Percentiles rank a stretch among this genome's conserved stretches.
phyloP scores from a whole-genome alignment of 2,797 vertebrate species.

The Notolepis coatsorum region DNA sequence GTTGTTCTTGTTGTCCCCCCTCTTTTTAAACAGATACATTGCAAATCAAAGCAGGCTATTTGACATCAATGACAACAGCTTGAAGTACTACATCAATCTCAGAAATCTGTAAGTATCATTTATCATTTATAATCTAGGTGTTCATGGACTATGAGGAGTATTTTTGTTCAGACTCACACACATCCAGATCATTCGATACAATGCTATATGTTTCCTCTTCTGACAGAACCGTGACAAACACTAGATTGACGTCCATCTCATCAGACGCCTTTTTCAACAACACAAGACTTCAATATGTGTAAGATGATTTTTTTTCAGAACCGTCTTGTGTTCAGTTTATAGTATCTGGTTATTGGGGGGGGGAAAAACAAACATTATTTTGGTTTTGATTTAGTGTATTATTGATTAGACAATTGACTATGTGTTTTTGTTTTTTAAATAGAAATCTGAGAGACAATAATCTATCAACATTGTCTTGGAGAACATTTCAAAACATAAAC shows the following conservation, averaged over 20 bases:
- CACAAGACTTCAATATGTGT: conserved; percentile 93
- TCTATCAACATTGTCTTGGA: conserved; percentile 92
- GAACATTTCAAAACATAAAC: conserved; percentile 91
- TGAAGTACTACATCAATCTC: conserved; percentile 93
- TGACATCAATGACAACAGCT: conserved; percentile 90
- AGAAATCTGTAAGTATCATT: conserved; percentile 92
- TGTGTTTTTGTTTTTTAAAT: conserved; percentile 23
- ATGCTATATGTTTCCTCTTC: conserved; percentile 39
- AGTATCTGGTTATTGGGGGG: neutral
- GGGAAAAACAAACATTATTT: neutral
- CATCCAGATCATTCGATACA: neutral
- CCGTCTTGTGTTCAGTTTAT: neutral
- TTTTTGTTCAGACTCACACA: neutral
- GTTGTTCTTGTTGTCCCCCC: too few species aligned
- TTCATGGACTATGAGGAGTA: neutral
- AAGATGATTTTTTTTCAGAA: conserved; percentile 69
- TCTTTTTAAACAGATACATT: conserved; percentile 85
- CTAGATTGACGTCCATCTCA: conserved; percentile 89
- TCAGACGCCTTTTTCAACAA: conserved; percentile 93
- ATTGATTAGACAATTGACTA: neutral
- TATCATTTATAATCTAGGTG: neutral
- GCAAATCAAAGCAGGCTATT: conserved; percentile 90
- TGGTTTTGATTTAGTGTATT: neutral
- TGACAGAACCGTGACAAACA: conserved; percentile 92
- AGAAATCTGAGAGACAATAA: conserved; percentile 97